Conservation (phyloP, 2,888 invertebrate species). For the Macropis europaea region DNA sequence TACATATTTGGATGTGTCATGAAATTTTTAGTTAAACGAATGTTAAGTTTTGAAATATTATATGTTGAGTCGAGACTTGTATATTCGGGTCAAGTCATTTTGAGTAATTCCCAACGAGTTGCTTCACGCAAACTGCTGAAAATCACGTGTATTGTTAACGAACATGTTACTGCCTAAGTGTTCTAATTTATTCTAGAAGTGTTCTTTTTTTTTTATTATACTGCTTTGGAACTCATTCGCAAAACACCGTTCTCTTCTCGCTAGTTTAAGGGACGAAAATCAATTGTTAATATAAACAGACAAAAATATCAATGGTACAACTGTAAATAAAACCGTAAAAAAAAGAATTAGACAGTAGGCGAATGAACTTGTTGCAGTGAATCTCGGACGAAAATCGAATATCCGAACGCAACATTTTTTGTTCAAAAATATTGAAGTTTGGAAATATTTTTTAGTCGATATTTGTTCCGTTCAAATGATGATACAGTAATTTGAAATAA, state of each 20-base stretch:
- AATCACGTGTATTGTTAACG: too few relatives aligned
- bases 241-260: constrained; percentile 5
- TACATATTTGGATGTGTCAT: background rate
- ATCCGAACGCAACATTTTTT: too few relatives aligned
- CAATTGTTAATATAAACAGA: too few relatives aligned
- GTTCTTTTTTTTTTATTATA: background rate
- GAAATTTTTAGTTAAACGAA: background rate
- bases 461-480: background rate
- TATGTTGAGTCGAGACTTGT: too few relatives aligned
- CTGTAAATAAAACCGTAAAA: too few relatives aligned
- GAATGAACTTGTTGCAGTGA: too few relatives aligned
- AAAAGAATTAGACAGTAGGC: too few relatives aligned
- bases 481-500: background rate
- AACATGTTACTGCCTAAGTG: constrained; percentile 38
- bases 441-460: background rate
- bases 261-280: background rate
- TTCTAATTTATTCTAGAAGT: constrained; percentile 37
- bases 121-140: too few relatives aligned
- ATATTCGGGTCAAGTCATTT: too few relatives aligned
- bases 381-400: too few relatives aligned
- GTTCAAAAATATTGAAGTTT: background rate
- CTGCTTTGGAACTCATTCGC: background rate
- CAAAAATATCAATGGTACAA: too few relatives aligned
- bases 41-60: constrained; percentile 10
- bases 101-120: too few relatives aligned